Evolutionary conservation across 2,113 vertebrate genomes (phyloP), one percentile per base, ranked within the genome.

Genomic region (Ranitomeya variabilis): DNA sequence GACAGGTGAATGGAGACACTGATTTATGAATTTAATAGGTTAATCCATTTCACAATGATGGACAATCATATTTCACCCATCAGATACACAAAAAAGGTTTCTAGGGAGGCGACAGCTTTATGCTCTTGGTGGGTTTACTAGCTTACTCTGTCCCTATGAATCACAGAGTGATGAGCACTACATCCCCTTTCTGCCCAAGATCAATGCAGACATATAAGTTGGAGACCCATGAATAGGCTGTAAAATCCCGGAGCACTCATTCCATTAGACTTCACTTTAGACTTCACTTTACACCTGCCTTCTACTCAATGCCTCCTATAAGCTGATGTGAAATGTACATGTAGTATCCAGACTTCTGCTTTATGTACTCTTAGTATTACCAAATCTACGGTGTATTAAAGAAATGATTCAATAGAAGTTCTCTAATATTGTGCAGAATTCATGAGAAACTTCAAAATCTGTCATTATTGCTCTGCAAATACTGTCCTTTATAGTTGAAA

Each of bases 71-170:
- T 87, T 87, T 87, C 86, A 77, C 31, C 11, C 45, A 87, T 69
- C 76, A 69, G 86, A 67, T 87, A 80, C 86, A 87, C 60, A 80
- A 69, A 87, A 80, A 80, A 80, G 86, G 86, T 80, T 80, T 80
- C 60, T 87, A 67, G n/a, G 86, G 45, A 54, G 86, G 51, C 57
- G 86, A 87, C 86, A 87, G 76, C 59, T 87, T 87, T 87, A 87
- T 80, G 66, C 62, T 80, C 60, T 71, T 9, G 9, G 21, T 55
- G 64, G 82, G 82, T 84, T 85, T 85, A 85, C 69, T 59, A 76
- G 69, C 69, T 74, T 74, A 73, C 52, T 74, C 67, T 74, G 83
- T 23, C 71, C 69, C 59, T 13, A 85, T 85, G 69, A 85, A 60
- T 85, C 69, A 85, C 54, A 59, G 23, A 26, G 69, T 13, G 69